These are phyloP conservation scores for Helleia helle DNA, from an alignment of 2,888 invertebrate genomes.

Conservation along the genomic window DNA sequence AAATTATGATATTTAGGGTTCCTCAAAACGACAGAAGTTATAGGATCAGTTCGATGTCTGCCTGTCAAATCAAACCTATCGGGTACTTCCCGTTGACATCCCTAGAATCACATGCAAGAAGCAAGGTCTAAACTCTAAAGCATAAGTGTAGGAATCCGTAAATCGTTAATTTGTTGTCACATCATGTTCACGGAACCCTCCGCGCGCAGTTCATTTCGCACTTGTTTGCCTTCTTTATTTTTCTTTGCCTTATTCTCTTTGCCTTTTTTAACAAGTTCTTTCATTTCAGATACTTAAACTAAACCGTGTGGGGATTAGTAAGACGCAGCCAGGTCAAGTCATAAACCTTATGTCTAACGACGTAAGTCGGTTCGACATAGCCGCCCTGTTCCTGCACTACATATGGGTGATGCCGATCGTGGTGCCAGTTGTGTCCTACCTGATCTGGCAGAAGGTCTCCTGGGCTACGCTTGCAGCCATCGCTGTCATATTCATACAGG, in stretches of 20 bases:
- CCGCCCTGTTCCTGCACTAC: slow-evolving; percentile 80
- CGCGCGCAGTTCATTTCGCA: too few relatives aligned
- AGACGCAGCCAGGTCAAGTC: slow-evolving; percentile 83
- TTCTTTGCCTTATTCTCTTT: too few relatives aligned
- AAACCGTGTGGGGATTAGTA: slow-evolving; percentile 73
- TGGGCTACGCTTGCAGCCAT: slow-evolving; percentile 57
- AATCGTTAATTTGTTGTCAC: too few relatives aligned
- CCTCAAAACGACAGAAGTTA: too few relatives aligned
- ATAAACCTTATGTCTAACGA: slow-evolving; percentile 91
- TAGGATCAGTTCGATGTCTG: too few relatives aligned
- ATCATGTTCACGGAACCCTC: too few relatives aligned
- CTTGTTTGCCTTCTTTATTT: background rate
- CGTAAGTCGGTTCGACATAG: slow-evolving; percentile 85
- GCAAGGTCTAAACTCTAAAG: too few relatives aligned
- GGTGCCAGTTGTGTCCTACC: slow-evolving; percentile 70
- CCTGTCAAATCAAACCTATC: too few relatives aligned
- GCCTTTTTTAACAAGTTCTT: background rate
- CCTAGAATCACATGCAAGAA: too few relatives aligned
- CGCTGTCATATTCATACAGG: slow-evolving; percentile 69
- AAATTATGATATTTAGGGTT: too few relatives aligned
- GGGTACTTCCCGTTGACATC: too few relatives aligned
- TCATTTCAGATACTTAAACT: slow-evolving; percentile 53
- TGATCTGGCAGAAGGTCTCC: slow-evolving; percentile 58
- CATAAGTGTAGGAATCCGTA: too few relatives aligned
- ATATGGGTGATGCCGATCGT: slow-evolving; percentile 88